Base-by-base conservation (phyloP, 2,113 vertebrate genomes). In the Crotophaga sulcirostris region DNA sequence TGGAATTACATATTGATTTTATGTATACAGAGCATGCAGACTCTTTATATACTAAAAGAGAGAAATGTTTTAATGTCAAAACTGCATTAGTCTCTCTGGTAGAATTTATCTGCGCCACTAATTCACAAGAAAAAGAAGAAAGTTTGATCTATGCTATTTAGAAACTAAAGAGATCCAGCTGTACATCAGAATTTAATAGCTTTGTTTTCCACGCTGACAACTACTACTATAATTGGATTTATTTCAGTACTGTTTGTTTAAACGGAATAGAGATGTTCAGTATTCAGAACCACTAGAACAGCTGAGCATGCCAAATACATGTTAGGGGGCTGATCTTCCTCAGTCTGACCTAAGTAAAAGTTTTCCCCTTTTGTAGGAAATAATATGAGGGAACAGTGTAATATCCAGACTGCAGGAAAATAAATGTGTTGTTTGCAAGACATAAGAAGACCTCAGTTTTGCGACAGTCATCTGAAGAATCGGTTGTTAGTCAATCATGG, bases 81-180 rank as follows among this genome's bases (percentile, higher is more conserved):
- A 63, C 34, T 60, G 19, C 74, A 89, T 87, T 91, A 91, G 59
- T 86, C 38, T 93, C 28, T 63, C 58, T 45, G 40, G 59, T 16
- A 92, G n/a, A 94, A 90, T 80, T 91, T 94, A 76, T 85, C 89
- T 79, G 52, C 84, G 56, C 10, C 52, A 25, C 77, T 73, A 76
- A 67, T 81, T 73, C 45, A 66, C n/a, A 89, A 78, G 54, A 73
- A 87, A 84, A 52, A 15, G 19, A 92, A 96, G 68, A 92, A 79
- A 72, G 31, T 58, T 62, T 76, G 66, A 90, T 72, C 63, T 91
- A 34, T 17, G 58, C 45, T 63, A 58, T 63, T 79, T 59, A 70
- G 56, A 70, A 83, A 68, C 70, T 63, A 60, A 75, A 59, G 47
- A 62, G 59, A 76, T 77, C 17, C 67, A 87, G 38, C 11, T 13